These are phyloP conservation scores for Morus bassanus DNA, from an alignment of 2,797 vertebrate genomes.

Conservation along the genomic window DNA sequence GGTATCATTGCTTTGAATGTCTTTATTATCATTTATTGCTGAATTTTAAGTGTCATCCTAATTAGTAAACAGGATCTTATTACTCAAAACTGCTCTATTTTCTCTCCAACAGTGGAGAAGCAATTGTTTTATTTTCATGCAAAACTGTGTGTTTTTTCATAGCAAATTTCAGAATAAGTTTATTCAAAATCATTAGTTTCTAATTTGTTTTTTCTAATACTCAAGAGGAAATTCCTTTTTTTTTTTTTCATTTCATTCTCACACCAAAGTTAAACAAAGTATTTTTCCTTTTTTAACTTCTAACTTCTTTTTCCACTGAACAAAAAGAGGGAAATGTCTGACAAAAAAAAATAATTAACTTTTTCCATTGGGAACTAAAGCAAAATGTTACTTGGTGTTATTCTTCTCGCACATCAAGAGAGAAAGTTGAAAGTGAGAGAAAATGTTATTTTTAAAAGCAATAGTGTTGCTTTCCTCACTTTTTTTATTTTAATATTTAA, in stretches of 20 bases:
- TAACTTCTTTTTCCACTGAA: not conserved
- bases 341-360: not conserved
- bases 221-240: not conserved
- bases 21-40: not conserved
- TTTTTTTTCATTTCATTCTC: not conserved
- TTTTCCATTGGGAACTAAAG: not conserved
- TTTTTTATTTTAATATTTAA: not conserved
- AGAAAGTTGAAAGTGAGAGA: conserved; percentile 21
- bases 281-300: not conserved
- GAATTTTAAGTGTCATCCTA: not conserved
- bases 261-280: not conserved
- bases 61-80: not conserved
- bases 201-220: not conserved
- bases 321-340: not conserved
- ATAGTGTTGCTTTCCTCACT: not conserved
- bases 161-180: not conserved
- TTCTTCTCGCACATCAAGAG: conserved; percentile 12
- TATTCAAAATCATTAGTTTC: not conserved
- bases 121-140: not conserved
- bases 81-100: not conserved
- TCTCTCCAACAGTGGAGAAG: not conserved
- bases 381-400: conserved; percentile 6
- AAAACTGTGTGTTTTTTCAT: not conserved
- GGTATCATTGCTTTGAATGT: not conserved
- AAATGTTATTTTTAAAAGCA: conserved; percentile 48